Base-by-base conservation (phyloP, 2,888 invertebrate species). In the Oscheius sp. region DNA sequence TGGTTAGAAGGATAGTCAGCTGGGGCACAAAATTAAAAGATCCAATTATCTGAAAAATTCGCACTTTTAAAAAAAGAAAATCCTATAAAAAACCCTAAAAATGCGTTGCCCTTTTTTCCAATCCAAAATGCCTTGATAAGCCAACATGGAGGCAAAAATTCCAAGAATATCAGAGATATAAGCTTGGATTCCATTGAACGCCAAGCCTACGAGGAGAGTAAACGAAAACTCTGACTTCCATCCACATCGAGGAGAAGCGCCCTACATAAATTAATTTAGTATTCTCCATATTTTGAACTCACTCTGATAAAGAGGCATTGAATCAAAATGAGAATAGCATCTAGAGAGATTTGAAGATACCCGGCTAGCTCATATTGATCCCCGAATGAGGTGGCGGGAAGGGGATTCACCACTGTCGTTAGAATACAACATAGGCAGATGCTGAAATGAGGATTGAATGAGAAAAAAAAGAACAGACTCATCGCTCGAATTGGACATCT, bases 151-250 rank as follows among this genome's bases (percentile, higher is more conserved):
- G 27, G 23, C 39, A 27, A 39, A 20, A 1, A 58, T 17, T 1
- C 23, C 55, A 12, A 55, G 31, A 1, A 34, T 55, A 39, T 58
- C 58, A 17, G n/a, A 23, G 42, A 12, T 23, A 23, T 58, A 23
- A 12, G 39, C 25, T n/a, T 61, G 61, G 17, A 8, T 12, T n/a
- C 27, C 61, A 20, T 17, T 42, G 29, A 45, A 8, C 3, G 61
- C 42, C 29, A 27, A 25, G 31, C 17, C 12, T 15, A 61, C 15
- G 3, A 61, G 42, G 6, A 61, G 2, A 3, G 61, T 61, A 29
- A 45, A 61, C 6, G 61, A 61, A 27, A 45, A 61, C 29, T 45
- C 31, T 3, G 61, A 61, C 2, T 61, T 42, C 61, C 61, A 61
- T 6, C 61, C 61, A 27, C 39, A 27, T 15, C 42, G 61, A 42